Evolutionary conservation across 1,140 invertebrate species (phyloP), one percentile per base, ranked within the genome.

Genomic region (Anthonomus grandis): DNA sequence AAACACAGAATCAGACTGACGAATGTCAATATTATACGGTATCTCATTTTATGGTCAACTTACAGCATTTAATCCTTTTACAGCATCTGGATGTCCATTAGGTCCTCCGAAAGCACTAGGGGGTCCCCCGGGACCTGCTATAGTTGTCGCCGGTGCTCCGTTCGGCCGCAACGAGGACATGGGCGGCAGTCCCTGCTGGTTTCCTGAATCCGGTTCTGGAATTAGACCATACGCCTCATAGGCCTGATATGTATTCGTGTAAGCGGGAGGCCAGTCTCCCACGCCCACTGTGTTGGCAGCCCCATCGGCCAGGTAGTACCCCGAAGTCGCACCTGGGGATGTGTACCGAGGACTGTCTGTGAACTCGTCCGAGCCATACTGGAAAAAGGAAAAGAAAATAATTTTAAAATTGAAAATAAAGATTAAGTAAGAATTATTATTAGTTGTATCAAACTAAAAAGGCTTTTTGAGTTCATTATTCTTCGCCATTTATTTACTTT

Each of bases 341-440:
- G 89, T 85, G 78, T 92, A 94, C 68, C 91, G 80, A 10, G 86
- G 87, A 9, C 89, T 90, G 69, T 91, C 89, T 59, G 74, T 57
- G 74, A 93, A 95, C 70, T 94, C 91, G 71, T 93, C 91, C 65
- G 87, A 86, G 70, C 89, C 86, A 75, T 93, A 93, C 88, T 91
- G 81, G 31, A 79, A 86, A 71, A 71, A 65, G 52, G 55, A 53
- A 62, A 41, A 27, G 42, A 13, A 37, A 9, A 47, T 27, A 2
- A 27, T 47, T 18, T 9, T 44, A 9, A 10, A 15, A 6, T 34
- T 34, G 10, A 34, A 34, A 34, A n/a, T n/a, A n/a, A n/a, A n/a
- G n/a, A n/a, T n/a, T n/a, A n/a, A n/a, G n/a, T n/a, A n/a, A n/a
- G n/a, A n/a, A n/a, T n/a, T n/a, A n/a, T n/a, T n/a, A n/a, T n/a